These are phyloP conservation scores for Phoeniculus purpureus DNA, from an alignment of 2,797 vertebrate species.

Conservation along the genomic window DNA sequence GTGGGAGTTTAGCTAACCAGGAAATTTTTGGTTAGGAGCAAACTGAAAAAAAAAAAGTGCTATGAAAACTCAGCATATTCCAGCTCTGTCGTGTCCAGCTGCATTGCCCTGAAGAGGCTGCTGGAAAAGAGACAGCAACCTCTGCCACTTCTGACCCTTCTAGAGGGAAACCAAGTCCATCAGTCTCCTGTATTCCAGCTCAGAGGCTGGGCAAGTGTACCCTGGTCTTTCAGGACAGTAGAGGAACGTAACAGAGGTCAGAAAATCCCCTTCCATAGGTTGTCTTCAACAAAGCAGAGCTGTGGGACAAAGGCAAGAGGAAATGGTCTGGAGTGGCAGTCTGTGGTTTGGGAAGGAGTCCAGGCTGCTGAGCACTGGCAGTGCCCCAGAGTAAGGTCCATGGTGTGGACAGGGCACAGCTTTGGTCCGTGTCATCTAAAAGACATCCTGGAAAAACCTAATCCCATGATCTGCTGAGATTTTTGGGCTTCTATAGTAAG, in stretches of 20 bases:
- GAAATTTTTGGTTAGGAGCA: not conserved
- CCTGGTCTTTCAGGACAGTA: not conserved
- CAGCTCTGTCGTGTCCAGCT: not conserved
- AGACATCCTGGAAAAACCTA: slow-evolving; percentile 31
- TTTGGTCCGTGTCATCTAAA: not conserved
- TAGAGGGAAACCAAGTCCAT: not conserved
- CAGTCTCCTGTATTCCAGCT: not conserved
- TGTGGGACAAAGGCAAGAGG: rapidly evolving
- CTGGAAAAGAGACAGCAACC: not conserved
- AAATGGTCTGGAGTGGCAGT: not conserved
- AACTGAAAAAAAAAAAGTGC: slow-evolving; percentile 7
- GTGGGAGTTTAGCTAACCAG: slow-evolving; percentile 4
- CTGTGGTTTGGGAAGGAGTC: not conserved
- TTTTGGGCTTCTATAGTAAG: slow-evolving; percentile 32
- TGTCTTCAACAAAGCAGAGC: not conserved
- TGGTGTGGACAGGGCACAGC: not conserved
- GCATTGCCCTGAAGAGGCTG: not conserved
- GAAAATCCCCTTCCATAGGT: not conserved
- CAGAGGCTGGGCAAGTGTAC: not conserved
- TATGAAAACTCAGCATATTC: not conserved
- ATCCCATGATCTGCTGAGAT: slow-evolving; percentile 20
- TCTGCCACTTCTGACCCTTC: not conserved
- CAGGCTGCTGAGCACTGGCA: not conserved
- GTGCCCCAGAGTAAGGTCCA: not conserved
- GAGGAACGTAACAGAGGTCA: not conserved